Evolutionary conservation across 1,140 invertebrate species (phyloP), one percentile per base, ranked within the genome.

Genomic region (Aphaenogaster rudis): DNA sequence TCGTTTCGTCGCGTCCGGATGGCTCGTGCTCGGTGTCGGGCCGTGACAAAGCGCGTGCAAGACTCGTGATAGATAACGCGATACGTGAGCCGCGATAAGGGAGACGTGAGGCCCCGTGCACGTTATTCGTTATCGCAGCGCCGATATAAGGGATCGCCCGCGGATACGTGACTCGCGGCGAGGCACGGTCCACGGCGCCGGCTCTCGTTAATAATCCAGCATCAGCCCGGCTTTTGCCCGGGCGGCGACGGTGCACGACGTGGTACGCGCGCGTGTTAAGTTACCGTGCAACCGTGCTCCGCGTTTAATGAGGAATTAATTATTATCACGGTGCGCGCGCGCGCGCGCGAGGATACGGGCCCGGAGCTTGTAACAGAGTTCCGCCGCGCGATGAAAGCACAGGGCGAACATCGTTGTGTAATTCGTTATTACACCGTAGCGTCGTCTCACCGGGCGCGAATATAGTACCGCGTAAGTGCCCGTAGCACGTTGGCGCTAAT

Each of bases 271-370:
- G 36, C 21, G 72, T 50, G 39, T 67, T 67, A 87, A 74, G 52
- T 77, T 45, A 54, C 21, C 80, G 71, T 52, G 77, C 48, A 59
- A 74, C 52, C 71, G 45, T 71, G 86, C 77, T 80, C 85, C 64
- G 79, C 67, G 69, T 88, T 91, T 90, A 82, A 90, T 50, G 76
- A 78, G 59, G 82, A 88, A 90, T 91, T 90, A 90, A 90, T 90
- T 88, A 90, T 90, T 88, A 90, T 76, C 78, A 71, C 21, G 59
- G 17, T 39, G 39, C 52, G 64, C 42, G 33, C 9, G 39, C 36
- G 21, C 52, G 64, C 42, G 33, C 59, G 63, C n/a, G 39, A 52
- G 61, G 64, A 57, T 42, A 17, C 57, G 11, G 54, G 36, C 28
- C 28, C 21, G 33, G 50, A 67, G 39, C 63, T n/a, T 69, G 61